A percentile compares a stretch with the other conserved stretches of the same genome.
These are phyloP conservation scores for Drosophila niveifrons DNA, from an alignment of 2,888 invertebrate genomes.

Conservation along the genomic window DNA sequence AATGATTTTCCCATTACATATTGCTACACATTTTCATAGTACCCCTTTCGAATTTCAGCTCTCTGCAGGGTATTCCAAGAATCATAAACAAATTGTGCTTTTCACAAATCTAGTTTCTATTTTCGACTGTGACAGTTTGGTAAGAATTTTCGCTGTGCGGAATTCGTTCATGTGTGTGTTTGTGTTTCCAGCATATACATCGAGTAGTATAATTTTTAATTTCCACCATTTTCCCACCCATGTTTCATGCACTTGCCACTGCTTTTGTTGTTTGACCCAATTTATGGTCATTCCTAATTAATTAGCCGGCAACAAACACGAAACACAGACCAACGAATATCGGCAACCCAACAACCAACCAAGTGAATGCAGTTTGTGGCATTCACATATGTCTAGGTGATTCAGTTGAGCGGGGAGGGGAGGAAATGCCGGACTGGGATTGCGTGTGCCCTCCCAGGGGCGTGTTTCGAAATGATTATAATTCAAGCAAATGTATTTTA, in stretches of 20 bases:
- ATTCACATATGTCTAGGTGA: conserved; percentile 29
- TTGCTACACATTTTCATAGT: background rate
- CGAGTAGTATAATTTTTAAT: conserved; percentile 18
- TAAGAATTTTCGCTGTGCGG: conserved; percentile 19
- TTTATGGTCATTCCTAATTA: conserved; percentile 69
- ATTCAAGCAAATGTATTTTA: conserved; percentile 60
- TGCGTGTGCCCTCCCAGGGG: conserved; percentile 56
- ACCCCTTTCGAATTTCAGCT: background rate
- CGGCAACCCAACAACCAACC: conserved; percentile 34
- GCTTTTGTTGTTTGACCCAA: conserved; percentile 62
- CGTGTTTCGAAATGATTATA: conserved; percentile 47
- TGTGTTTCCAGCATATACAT: conserved; percentile 8
- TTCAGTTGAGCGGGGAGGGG: conserved; percentile 12
- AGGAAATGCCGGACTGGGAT: conserved; percentile 36
- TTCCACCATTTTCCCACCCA: conserved; percentile 24
- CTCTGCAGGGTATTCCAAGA: background rate
- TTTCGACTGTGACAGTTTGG: conserved; percentile 29
- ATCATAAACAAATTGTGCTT: background rate
- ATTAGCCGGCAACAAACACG: conserved; percentile 63
- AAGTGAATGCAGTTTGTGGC: conserved; percentile 17
- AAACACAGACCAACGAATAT: conserved; percentile 39
- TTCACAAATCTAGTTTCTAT: background rate
- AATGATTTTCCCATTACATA: no score
- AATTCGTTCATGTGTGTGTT: conserved; percentile 1
- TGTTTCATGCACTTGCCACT: conserved; percentile 65